Conservation (phyloP, 2,888 invertebrate genomes). For the Sphaerophoria taeniata region DNA sequence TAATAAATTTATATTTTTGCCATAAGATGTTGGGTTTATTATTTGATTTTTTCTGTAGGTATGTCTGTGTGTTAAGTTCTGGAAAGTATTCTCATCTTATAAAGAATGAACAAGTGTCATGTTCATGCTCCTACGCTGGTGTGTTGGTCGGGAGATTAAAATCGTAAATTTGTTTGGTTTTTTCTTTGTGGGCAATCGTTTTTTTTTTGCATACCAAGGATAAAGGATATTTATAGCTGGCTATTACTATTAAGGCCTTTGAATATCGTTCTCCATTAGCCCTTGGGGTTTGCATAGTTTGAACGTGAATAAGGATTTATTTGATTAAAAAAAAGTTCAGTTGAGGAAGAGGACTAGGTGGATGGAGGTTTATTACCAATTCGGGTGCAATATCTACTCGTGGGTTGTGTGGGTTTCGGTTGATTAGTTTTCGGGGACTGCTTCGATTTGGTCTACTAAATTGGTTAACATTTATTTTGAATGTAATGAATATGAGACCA, state of each 20-base stretch:
- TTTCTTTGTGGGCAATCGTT: not conserved
- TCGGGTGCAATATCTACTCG: constrained; percentile 20
- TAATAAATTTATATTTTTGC: constrained; percentile 67
- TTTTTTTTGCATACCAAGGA: not conserved
- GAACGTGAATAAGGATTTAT: constrained; percentile 59
- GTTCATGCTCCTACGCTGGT: not conserved
- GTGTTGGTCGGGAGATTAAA: constrained; percentile 30
- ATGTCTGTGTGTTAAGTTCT: not conserved
- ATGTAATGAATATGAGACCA: too few species aligned
- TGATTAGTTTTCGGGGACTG: too few species aligned
- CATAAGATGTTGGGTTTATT: constrained; percentile 32
- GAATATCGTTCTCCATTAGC: constrained; percentile 28
- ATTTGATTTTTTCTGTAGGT: not conserved
- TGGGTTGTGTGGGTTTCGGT: constrained; percentile 1
- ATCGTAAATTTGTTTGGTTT: constrained; percentile 43
- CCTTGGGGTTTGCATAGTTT: not conserved
- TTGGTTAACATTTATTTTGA: too few species aligned
- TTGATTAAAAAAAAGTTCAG: constrained; percentile 46
- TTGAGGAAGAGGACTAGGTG: constrained; percentile 57
- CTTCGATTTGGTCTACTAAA: too few species aligned
- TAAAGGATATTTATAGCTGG: constrained; percentile 14
- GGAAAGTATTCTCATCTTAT: not conserved
- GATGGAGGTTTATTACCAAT: constrained; percentile 33
- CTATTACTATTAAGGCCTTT: constrained; percentile 39
- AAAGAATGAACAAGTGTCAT: not conserved